Percentiles rank a stretch among this genome's conserved stretches.
These are phyloP conservation scores for Cynopterus brachyotis DNA, from an alignment of 2,113 vertebrate genomes.

Conservation along the genomic window DNA sequence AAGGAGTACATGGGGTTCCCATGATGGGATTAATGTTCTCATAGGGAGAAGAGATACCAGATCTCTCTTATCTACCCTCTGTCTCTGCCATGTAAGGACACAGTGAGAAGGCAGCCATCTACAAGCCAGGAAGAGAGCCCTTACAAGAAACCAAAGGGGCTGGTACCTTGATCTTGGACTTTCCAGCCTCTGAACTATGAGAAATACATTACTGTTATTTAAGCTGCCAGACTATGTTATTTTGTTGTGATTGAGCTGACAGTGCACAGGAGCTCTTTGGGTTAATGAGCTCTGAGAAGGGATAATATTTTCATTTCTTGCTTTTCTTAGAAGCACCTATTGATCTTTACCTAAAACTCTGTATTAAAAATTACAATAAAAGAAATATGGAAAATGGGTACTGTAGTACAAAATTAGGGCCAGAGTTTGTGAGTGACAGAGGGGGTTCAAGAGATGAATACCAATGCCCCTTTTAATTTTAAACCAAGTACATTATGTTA, in stretches of 20 bases:
- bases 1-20: background rate
- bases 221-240: background rate
- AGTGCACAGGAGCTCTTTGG: no score
- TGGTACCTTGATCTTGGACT: background rate
- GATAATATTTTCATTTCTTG: background rate
- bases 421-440: background rate
- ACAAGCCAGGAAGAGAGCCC: background rate
- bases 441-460: background rate
- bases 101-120: background rate
- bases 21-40: background rate
- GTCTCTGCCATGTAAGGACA: background rate
- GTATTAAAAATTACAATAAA: background rate
- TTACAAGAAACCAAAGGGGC: background rate
- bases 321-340: background rate
- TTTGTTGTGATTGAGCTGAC: background rate
- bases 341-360: background rate
- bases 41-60: background rate
- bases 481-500: background rate
- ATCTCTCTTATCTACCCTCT: background rate
- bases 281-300: background rate
- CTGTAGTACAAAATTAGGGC: background rate
- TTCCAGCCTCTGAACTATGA: background rate
- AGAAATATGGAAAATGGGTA: background rate
- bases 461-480: background rate
- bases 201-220: background rate